Evolutionary conservation across 2,113 vertebrate genomes (phyloP), one percentile per base, ranked within the genome.

Genomic region (Hyperopisus bebe): DNA sequence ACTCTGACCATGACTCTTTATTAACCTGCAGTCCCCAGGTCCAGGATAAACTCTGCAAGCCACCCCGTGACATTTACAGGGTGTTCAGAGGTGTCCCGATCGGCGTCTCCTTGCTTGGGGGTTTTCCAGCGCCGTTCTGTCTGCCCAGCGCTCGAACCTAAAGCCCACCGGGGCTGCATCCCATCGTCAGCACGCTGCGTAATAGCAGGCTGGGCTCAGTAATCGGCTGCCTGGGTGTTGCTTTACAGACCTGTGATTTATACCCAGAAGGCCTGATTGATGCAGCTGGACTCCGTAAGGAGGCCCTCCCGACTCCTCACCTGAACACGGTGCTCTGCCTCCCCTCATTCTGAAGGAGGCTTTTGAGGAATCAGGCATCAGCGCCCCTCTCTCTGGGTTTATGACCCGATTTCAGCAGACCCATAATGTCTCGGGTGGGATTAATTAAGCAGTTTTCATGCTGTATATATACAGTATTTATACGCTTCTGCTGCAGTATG

Each of bases 221-320:
- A 66, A 88, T 84, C 39, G 53, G 9, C 53, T 90, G 87, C 77
- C 86, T 11, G 39, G 85, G 74, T 48, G 70, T 13, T 42, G 19
- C 50, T 84, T 85, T 77, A 86, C 48, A 90, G 88, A 51, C 44
- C 77, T 13, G 88, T 91, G 92, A 93, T 92, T 92, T 92, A 92
- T 92, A 70, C 90, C 80, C 84, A 8, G 31, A 89, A 86, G 88
- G 55, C 77, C 84, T 91, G 92, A 92, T 93, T 92, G 92, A 92
- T 92, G 90, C 77, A 84, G 90, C 58, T 91, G 90, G 92, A 91
- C 89, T 58, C 62, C 82, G 89, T 88, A 90, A 90, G 92, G 31
- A 21, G 19, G 1, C 90, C 90, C 84, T 90, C 77, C 84, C n/a
- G 89, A 53, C 85, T 58, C 88, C 89, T 85, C 91, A 87, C 90